These are phyloP conservation scores for Etia nguti DNA, from an alignment of 2,113 vertebrate genomes.

Conservation along the genomic window DNA sequence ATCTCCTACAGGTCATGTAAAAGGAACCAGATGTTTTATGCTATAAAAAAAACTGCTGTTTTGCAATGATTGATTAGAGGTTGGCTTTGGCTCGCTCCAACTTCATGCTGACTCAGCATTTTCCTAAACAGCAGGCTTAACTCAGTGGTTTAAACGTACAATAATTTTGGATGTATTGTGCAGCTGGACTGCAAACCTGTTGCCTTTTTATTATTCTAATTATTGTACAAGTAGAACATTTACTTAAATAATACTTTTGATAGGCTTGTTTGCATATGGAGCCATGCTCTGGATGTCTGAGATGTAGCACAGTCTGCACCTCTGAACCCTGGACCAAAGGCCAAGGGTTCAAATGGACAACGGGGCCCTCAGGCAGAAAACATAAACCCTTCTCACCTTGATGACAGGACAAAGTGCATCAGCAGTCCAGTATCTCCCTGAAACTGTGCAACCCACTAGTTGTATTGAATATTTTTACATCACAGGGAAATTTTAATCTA, in stretches of 20 bases:
- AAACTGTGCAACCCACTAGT: background rate
- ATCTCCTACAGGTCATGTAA: slow-evolving; percentile 11
- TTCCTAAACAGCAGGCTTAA: background rate
- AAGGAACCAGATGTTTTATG: background rate
- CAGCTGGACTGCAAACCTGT: background rate
- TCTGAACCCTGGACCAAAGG: slow-evolving; percentile 52
- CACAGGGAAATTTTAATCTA: slow-evolving; percentile 41
- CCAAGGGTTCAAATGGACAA: slow-evolving; percentile 55
- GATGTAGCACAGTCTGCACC: slow-evolving; percentile 33
- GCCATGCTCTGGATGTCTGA: slow-evolving; percentile 2
- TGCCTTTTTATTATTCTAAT: background rate
- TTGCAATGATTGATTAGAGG: background rate
- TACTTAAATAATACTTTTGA: background rate
- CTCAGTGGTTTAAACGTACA: background rate
- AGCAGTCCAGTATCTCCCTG: slow-evolving; percentile 12
- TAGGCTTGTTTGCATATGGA: background rate
- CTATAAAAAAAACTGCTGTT: slow-evolving; percentile 45
- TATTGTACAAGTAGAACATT: background rate
- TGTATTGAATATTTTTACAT: slow-evolving; percentile 56
- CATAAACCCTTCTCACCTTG: slow-evolving; percentile 44
- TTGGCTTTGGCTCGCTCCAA: slow-evolving; percentile 6
- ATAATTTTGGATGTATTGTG: background rate
- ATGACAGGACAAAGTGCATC: slow-evolving; percentile 26
- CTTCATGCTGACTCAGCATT: background rate
- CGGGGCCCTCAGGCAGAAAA: slow-evolving; percentile 22